A percentile compares a stretch with the other conserved stretches of the same genome.
Conservation (phyloP, 1,140 invertebrate genomes). For the Drosophila mauritiana region DNA sequence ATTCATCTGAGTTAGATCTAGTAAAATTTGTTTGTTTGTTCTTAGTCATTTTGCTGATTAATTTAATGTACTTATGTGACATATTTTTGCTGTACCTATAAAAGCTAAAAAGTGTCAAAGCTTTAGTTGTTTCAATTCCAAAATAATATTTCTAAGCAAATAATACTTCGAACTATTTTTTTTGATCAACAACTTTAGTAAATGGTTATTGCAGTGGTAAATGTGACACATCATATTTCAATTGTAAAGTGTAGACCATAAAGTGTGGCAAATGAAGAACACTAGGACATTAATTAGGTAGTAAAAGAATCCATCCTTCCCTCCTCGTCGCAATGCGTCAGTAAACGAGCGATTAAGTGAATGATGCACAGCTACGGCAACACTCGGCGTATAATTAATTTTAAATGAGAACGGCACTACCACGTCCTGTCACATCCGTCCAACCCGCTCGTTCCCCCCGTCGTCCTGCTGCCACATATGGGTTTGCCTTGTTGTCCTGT, state of each 20-base stretch:
- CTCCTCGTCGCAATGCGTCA: constrained; percentile 37
- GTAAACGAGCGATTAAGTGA: constrained; percentile 73
- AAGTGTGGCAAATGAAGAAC: constrained; percentile 56
- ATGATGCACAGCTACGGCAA: constrained; percentile 70
- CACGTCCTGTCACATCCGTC: constrained; percentile 37
- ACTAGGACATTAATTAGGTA: constrained; percentile 60
- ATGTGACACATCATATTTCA: constrained; percentile 16
- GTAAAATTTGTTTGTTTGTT: neutral
- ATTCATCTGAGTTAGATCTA: no score
- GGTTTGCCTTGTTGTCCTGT: constrained; percentile 17
- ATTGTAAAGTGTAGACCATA: constrained; percentile 15
- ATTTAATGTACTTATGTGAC: no score
- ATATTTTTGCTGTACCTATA: no score
- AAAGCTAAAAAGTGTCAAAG: no score
- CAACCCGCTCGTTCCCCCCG: neutral
- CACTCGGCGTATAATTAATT: constrained; percentile 80
- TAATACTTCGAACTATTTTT: no score
- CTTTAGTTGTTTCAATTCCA: no score
- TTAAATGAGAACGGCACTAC: constrained; percentile 68
- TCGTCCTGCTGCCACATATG: constrained; percentile 10
- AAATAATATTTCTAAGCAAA: no score
- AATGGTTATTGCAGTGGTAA: constrained; percentile 1
- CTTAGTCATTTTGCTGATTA: neutral
- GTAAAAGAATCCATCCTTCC: constrained; percentile 20
- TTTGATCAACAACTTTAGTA: no score